Percentiles rank a stretch among this genome's conserved stretches.
Evolutionary conservation across 2,797 vertebrate species (phyloP).

Genomic region (Muscicapa striata): DNA sequence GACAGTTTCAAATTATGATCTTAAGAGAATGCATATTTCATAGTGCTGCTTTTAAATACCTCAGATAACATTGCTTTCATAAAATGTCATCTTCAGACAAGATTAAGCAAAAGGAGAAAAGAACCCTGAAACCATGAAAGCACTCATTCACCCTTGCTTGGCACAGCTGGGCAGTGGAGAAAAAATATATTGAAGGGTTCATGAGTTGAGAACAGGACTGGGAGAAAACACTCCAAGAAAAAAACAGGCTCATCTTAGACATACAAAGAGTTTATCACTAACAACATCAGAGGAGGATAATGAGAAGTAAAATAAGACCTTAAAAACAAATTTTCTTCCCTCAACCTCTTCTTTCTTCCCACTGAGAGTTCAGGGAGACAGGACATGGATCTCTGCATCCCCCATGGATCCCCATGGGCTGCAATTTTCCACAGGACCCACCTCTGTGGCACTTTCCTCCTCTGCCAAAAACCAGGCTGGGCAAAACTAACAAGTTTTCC

Average conservation of each 20-base stretch:
- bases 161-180: neutral
- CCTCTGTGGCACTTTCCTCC: rapidly evolving
- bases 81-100: neutral
- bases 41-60: neutral
- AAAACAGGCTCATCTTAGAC: neutral
- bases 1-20: neutral
- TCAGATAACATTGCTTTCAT: neutral
- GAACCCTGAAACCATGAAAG: neutral
- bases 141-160: neutral
- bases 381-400: rapidly evolving
- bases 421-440: neutral
- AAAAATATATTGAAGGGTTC: neutral
- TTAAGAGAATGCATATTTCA: neutral
- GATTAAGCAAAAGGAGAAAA: neutral
- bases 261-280: neutral
- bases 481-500: neutral
- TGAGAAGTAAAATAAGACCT: neutral
- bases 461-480: neutral
- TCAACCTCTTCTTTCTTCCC: neutral
- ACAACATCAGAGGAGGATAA: neutral
- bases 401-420: neutral
- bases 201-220: too few species aligned
- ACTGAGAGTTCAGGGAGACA: rapidly evolving
- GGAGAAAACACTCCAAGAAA: neutral
- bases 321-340: rapidly evolving